Base-by-base conservation (phyloP, 2,888 invertebrate species). In the Coenonympha arcania region DNA sequence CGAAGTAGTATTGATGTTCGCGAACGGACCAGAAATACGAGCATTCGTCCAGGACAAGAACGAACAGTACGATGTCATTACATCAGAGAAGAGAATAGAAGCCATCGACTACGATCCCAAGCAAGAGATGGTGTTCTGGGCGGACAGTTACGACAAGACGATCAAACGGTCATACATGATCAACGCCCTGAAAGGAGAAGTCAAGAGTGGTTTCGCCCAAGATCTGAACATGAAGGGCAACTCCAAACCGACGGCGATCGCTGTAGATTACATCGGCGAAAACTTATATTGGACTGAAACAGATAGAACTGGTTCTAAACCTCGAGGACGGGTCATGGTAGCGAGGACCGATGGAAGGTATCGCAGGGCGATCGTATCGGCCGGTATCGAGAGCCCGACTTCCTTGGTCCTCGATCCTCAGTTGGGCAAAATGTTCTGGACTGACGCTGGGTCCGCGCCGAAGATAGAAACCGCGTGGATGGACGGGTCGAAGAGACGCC, bases 401-500 rank as follows among this genome's bases (percentile, higher is more conserved):
- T 93, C 97, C 0, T 84, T 99, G 15, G 97, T 90, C 0, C 89
- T 98, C 0, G 96, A 98, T 83, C 95, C 95, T 0, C 91, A 93
- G 61, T 75, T 90, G 53, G 97, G 98, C 1, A 87, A 90, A 58
- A 91, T 98, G 89, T 95, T 94, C 79, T 99, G 98, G 97, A 90
- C 96, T 0, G 98, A 99, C 74, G 93, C 94, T 0, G 96, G 98
- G 4, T 91, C 92, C 0, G 91, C 91, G 2, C 95, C 96, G 0
- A 98, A 97, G 78, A 96, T 99, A 55, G 98, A 98, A 74, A 90
- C 92, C 3, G 90, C 96, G 1, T 98, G 98, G 96, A 95, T 99
- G 96, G 98, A 98, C 69, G 99, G 99, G 0, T 93, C 93, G 0
- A 93, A 95, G 71, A 89, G 97, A 2, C 88, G 92, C 46, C 90